These are phyloP conservation scores for Ichneumoninae sp. DNA, from an alignment of 2,888 invertebrate species.

Conservation along the genomic window DNA sequence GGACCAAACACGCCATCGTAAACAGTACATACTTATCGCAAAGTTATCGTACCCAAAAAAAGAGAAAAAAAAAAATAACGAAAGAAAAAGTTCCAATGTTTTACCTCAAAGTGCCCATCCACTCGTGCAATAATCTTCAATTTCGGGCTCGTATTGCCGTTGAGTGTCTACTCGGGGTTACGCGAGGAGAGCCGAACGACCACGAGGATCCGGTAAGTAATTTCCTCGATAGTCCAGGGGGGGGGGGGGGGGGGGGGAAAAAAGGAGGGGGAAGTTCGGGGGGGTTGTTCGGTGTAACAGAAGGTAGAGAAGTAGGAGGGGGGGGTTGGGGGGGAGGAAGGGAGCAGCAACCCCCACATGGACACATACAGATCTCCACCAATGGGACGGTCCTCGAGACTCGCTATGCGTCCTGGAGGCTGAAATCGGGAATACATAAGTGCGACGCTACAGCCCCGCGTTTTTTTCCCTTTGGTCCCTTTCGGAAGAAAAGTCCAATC, in stretches of 20 bases:
- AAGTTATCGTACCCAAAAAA: conserved; percentile 2
- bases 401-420: conserved; percentile 24
- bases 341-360: neutral
- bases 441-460: conserved; percentile 43
- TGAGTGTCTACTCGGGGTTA: conserved; percentile 34
- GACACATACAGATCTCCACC: conserved; percentile 14
- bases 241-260: conserved; percentile 17
- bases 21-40: neutral
- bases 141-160: conserved; percentile 21
- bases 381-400: conserved; percentile 14
- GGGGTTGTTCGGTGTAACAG: conserved; percentile 42
- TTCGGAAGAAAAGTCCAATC: conserved; percentile 66
- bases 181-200: conserved; percentile 7
- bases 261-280: conserved; percentile 1
- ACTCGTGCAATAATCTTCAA: conserved; percentile 26
- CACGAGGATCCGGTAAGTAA: conserved; percentile 38
- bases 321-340: conserved; percentile 12
- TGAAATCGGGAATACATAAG: conserved; percentile 54
- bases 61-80: neutral
- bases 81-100: conserved; percentile 17
- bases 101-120: conserved; percentile 17
- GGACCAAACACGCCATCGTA: neutral
- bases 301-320: conserved; percentile 9
- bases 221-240: conserved; percentile 33
- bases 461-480: conserved; percentile 18